A percentile compares a stretch with the other conserved stretches of the same genome.
These are phyloP conservation scores for Corvus cornix DNA, from an alignment of 2,113 vertebrate species.

Conservation along the genomic window DNA sequence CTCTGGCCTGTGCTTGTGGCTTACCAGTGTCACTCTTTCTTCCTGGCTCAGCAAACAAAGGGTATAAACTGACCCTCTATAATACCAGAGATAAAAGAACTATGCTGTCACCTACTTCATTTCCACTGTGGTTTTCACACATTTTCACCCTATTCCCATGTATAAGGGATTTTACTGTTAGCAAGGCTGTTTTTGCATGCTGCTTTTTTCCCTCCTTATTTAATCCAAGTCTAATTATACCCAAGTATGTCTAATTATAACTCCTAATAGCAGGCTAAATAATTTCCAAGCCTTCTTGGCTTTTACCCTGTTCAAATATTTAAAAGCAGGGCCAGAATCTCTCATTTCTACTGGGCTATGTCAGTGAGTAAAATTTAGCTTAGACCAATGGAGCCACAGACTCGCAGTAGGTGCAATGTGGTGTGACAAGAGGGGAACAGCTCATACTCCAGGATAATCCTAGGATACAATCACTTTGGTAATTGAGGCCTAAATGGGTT, in stretches of 20 bases:
- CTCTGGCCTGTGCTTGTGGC: background rate
- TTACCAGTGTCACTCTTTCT: background rate
- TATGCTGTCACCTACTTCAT: constrained; percentile 2
- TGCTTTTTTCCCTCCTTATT: background rate
- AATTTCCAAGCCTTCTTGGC: constrained; percentile 63
- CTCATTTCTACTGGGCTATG: constrained; percentile 23
- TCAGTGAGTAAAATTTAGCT: constrained; percentile 31
- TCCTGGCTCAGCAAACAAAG: background rate
- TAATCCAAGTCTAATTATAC: constrained; percentile 59
- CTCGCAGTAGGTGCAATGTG: background rate
- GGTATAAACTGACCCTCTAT: background rate
- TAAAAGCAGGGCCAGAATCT: constrained; percentile 39
- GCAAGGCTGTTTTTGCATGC: background rate
- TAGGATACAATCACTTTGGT: background rate
- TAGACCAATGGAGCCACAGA: background rate
- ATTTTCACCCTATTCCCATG: background rate
- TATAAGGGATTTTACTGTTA: constrained; percentile 25
- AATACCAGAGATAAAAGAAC: background rate
- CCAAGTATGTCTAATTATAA: constrained; percentile 62
- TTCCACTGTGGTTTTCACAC: constrained; percentile 36
- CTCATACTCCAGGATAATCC: background rate
- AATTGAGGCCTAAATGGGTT: constrained; percentile 3
- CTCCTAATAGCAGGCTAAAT: constrained; percentile 59
- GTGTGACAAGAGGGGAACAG: background rate
- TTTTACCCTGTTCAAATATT: constrained; percentile 65